Conservation (phyloP, 2,888 invertebrate species). For the Trichopoda pennipes region DNA sequence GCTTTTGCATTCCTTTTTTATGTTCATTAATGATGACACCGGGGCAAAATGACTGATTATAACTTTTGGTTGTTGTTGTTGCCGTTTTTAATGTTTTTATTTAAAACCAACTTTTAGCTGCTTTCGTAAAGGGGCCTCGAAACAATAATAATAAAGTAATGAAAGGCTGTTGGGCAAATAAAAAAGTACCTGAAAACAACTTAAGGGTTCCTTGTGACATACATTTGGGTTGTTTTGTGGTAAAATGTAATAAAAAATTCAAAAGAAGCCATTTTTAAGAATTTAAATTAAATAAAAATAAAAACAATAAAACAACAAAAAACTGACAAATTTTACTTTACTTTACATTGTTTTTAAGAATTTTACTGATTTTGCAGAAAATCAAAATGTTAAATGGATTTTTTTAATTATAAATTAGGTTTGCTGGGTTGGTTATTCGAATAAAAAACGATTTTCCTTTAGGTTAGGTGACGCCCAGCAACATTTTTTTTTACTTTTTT, state of each 20-base stretch:
- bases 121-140: constrained; percentile 6
- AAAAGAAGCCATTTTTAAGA: constrained; percentile 37
- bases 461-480: too few species aligned
- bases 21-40: constrained; percentile 58
- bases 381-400: too few species aligned
- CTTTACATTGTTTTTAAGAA: too few species aligned
- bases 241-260: neutral
- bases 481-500: too few species aligned
- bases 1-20: constrained; percentile 48
- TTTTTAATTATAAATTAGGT: too few species aligned
- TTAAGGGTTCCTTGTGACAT: constrained; percentile 37
- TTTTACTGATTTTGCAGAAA: too few species aligned
- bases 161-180: constrained; percentile 16
- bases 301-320: neutral
- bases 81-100: neutral
- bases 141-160: constrained; percentile 18
- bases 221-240: constrained; percentile 5
- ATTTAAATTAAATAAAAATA: neutral
- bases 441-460: too few species aligned
- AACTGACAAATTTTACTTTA: too few species aligned
- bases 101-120: constrained; percentile 8
- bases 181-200: constrained; percentile 9
- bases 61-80: constrained; percentile 45
- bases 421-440: too few species aligned
- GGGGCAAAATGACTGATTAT: constrained; percentile 58